phyloP scores from a whole-genome alignment of 1,140 invertebrate species.

The Zaprionus ghesquierei region DNA sequence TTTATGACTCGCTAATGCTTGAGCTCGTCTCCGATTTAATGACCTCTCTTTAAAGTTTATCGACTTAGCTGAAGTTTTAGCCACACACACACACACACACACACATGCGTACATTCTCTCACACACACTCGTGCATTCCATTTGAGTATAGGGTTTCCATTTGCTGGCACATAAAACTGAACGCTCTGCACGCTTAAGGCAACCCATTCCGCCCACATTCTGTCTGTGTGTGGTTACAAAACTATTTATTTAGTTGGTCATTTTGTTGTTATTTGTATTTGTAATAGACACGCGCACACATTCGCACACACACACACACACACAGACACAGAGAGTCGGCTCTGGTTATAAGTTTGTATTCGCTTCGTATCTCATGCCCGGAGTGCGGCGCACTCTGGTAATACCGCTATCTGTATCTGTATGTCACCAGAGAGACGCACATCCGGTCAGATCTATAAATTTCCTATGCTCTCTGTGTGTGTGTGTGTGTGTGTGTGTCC shows the following conservation, averaged over 20 bases:
- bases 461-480: slow-evolving; percentile 34
- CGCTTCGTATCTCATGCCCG: slow-evolving; percentile 39
- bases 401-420: slow-evolving; percentile 36
- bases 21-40: slow-evolving; percentile 20
- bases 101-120: background rate
- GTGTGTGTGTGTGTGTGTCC: slow-evolving; percentile 8
- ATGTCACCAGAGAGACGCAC: slow-evolving; percentile 77
- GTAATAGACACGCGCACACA: slow-evolving; percentile 65
- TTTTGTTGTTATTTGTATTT: slow-evolving; percentile 78
- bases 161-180: slow-evolving; percentile 31
- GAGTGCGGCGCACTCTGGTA: slow-evolving; percentile 24
- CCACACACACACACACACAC: background rate
- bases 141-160: slow-evolving; percentile 46
- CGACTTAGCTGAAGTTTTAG: slow-evolving; percentile 28
- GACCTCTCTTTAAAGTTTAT: slow-evolving; percentile 28
- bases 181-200: background rate
- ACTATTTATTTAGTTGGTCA: slow-evolving; percentile 81
- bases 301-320: slow-evolving; percentile 7
- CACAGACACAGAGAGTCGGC: slow-evolving; percentile 16
- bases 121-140: slow-evolving; percentile 23
- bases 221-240: slow-evolving; percentile 67
- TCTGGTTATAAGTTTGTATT: slow-evolving; percentile 36
- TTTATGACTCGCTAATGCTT: background rate
- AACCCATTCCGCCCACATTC: slow-evolving; percentile 13
- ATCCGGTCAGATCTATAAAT: slow-evolving; percentile 78